Percentiles rank a stretch among this genome's conserved stretches.
phyloP scores from a whole-genome alignment of 2,888 invertebrate genomes.

The Nomada ruficornis region DNA sequence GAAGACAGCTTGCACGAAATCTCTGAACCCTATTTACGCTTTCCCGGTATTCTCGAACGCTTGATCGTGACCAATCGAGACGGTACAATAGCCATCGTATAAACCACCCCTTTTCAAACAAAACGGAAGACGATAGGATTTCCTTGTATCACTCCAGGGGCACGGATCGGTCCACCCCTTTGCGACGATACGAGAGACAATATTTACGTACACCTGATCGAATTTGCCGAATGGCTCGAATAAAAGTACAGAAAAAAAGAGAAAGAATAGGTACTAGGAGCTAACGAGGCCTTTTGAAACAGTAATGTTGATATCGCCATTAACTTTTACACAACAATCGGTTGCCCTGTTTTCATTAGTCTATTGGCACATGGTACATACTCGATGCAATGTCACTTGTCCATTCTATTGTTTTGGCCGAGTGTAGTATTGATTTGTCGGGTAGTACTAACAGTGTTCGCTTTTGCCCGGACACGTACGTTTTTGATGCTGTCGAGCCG shows the following conservation, averaged over 20 bases:
- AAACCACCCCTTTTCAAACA: constrained; percentile 35
- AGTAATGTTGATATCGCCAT: constrained; percentile 67
- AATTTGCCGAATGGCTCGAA: constrained; percentile 37
- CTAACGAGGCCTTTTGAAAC: constrained; percentile 51
- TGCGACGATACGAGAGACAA: constrained; percentile 34
- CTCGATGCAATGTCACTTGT: constrained; percentile 45
- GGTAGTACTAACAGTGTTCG: constrained; percentile 38
- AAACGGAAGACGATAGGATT: constrained; percentile 48
- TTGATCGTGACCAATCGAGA: constrained; percentile 35
- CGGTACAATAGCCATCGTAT: constrained; percentile 43
- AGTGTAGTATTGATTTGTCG: constrained; percentile 65
- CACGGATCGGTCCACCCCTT: background rate
- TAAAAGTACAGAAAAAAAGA: background rate
- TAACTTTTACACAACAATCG: constrained; percentile 58
- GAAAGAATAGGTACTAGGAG: constrained; percentile 25
- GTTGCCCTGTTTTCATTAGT: constrained; percentile 63
- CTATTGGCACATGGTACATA: constrained; percentile 40
- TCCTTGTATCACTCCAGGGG: constrained; percentile 16
- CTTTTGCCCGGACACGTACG: constrained; percentile 49
- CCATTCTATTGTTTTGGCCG: constrained; percentile 60
- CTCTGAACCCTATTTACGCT: constrained; percentile 34
- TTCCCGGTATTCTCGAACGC: constrained; percentile 36
- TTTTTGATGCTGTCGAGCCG: constrained; percentile 57
- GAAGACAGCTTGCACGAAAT: background rate
- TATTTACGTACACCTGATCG: constrained; percentile 40